phyloP scores from a whole-genome alignment of 2,113 vertebrate species.

The Kobus ellipsiprymnus region DNA sequence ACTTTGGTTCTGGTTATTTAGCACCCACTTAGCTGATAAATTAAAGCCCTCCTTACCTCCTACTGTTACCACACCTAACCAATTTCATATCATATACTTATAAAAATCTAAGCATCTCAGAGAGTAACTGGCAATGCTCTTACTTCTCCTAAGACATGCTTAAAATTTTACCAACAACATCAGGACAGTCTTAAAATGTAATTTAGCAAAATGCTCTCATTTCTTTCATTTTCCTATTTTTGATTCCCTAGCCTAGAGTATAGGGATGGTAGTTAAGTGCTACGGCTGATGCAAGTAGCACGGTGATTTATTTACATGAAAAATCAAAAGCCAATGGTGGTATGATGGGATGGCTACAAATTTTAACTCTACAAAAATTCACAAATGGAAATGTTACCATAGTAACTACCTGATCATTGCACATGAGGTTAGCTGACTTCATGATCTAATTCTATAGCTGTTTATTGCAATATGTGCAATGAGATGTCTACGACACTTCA shows the following conservation, averaged over 20 bases:
- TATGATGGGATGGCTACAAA: conserved; percentile 60
- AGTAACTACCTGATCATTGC: conserved; percentile 70
- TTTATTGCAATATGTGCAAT: conserved; percentile 36
- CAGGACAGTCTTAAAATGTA: conserved; percentile 44
- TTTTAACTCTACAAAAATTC: conserved; percentile 65
- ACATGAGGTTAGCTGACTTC: conserved; percentile 56
- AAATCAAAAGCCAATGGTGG: conserved; percentile 59
- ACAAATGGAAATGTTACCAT: conserved; percentile 71
- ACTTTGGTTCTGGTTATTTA: conserved; percentile 48
- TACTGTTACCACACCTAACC: not conserved
- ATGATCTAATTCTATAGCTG: conserved; percentile 58
- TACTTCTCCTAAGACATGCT: conserved; percentile 49
- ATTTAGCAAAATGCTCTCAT: conserved; percentile 50
- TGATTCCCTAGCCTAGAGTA: conserved; percentile 7
- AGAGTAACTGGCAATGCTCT: conserved; percentile 34
- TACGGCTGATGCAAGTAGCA: conserved; percentile 56
- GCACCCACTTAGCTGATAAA: conserved; percentile 41
- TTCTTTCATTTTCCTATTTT: conserved; percentile 69
- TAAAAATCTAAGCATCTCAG: conserved; percentile 26
- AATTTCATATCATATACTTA: conserved; percentile 38
- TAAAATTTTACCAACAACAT: conserved; percentile 54
- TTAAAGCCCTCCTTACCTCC: conserved; percentile 16
- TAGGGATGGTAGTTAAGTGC: conserved; percentile 67
- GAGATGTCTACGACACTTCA: conserved; percentile 19
- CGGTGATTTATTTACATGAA: conserved; percentile 73